phyloP scores from a whole-genome alignment of 2,888 invertebrate genomes.

The Biston betularia region DNA sequence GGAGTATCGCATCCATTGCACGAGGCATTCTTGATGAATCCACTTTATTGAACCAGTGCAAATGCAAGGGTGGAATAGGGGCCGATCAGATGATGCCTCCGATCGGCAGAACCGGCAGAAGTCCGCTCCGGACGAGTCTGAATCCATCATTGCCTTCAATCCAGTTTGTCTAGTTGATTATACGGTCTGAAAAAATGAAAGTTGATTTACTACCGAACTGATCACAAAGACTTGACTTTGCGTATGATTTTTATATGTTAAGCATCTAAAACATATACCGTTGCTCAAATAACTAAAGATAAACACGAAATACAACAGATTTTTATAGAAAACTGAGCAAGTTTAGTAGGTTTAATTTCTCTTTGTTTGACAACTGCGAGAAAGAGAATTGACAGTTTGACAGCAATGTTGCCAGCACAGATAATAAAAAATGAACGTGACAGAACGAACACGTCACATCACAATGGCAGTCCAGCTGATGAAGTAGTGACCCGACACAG shows the following conservation, averaged over 20 bases:
- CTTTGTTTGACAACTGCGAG: slow-evolving; percentile 70
- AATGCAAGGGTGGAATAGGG: slow-evolving; percentile 98
- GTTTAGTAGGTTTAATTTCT: slow-evolving; percentile 49
- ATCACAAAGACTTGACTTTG: slow-evolving; percentile 11
- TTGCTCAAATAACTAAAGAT: slow-evolving; percentile 51
- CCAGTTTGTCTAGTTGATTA: slow-evolving; percentile 76
- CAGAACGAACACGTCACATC: not conserved
- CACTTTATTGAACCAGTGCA: slow-evolving; percentile 99
- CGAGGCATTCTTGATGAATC: slow-evolving; percentile 99
- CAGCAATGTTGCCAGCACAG: not conserved
- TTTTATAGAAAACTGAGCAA: slow-evolving; percentile 56
- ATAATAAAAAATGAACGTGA: not conserved
- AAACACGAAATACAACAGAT: slow-evolving; percentile 58
- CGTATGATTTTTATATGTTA: slow-evolving; percentile 23
- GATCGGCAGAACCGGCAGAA: slow-evolving; percentile 99
- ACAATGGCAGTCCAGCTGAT: too few species aligned
- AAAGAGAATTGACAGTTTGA: slow-evolving; percentile 9
- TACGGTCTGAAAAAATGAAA: slow-evolving; percentile 68
- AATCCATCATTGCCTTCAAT: slow-evolving; percentile 80
- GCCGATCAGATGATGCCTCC: slow-evolving; percentile 96
- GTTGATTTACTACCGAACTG: slow-evolving; percentile 35
- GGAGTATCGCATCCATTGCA: slow-evolving; percentile 99
- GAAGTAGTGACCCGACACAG: too few species aligned
- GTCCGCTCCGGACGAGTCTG: slow-evolving; percentile 89
- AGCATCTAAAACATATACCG: slow-evolving; percentile 55